Conservation (phyloP, 2,113 vertebrate species). For the Arothron firmamentum region DNA sequence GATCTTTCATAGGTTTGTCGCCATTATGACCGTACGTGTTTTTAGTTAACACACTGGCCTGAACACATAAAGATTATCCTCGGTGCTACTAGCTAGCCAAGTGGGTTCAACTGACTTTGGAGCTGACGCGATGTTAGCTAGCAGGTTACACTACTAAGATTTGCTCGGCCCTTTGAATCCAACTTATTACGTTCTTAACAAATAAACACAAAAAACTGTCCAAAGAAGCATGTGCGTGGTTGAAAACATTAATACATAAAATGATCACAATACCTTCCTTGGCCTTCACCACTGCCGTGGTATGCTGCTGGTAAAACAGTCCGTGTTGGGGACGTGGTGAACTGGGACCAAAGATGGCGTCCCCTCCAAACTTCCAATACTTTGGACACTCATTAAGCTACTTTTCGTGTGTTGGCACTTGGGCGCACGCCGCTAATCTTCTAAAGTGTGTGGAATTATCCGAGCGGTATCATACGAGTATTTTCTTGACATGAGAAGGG, state of each 20-base stretch:
- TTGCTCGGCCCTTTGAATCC: conserved; percentile 43
- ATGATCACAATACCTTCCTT: conserved; percentile 78
- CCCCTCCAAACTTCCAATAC: conserved; percentile 98
- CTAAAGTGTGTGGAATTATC: conserved; percentile 12
- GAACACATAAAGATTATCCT: conserved; percentile 43
- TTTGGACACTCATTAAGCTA: conserved; percentile 98
- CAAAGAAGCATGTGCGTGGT: conserved; percentile 16
- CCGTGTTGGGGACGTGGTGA: conserved; percentile 92
- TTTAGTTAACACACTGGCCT: conserved; percentile 47
- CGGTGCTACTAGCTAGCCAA: conserved; percentile 62
- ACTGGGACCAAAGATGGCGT: conserved; percentile 97
- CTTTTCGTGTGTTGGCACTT: conserved; percentile 74
- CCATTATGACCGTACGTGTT: conserved; percentile 32
- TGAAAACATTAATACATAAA: neutral
- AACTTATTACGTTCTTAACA: conserved; percentile 11
- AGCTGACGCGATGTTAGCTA: conserved; percentile 54
- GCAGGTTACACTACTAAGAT: conserved; percentile 46
- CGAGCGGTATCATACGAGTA: neutral
- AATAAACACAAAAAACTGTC: conserved; percentile 12
- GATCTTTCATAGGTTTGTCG: conserved; percentile 20
- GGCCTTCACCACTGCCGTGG: conserved; percentile 81
- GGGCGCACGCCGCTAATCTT: conserved; percentile 27
- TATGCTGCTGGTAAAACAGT: conserved; percentile 82
- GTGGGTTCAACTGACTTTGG: conserved; percentile 63
- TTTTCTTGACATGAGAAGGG: conserved; percentile 1